A percentile compares a stretch with the other conserved stretches of the same genome.
Evolutionary conservation across 2,113 vertebrate genomes (phyloP).

Genomic region (Toxotes jaculatrix): DNA sequence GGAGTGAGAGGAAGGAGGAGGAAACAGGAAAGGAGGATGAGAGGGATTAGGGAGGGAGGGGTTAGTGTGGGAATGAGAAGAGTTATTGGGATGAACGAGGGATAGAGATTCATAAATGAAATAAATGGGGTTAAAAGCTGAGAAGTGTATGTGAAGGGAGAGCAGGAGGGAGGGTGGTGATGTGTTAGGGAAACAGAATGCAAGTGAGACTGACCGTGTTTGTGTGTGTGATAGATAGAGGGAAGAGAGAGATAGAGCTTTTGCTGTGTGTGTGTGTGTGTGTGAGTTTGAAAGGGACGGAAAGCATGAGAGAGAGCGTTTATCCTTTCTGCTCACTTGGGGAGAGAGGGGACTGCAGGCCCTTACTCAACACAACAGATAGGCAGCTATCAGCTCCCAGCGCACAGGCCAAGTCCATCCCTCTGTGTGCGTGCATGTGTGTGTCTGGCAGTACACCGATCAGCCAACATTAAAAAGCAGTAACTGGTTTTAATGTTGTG

Average conservation of each 20-base stretch:
- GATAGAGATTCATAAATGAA: conserved; percentile 54
- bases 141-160: conserved; percentile 34
- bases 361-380: conserved; percentile 60
- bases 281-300: conserved; percentile 40
- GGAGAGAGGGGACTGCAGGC: conserved; percentile 44
- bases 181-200: conserved; percentile 45
- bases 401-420: conserved; percentile 27
- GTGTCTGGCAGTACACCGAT: background rate
- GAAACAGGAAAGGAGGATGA: background rate
- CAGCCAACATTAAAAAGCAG: too few relatives aligned
- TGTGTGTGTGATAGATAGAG: conserved; percentile 36
- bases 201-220: conserved; percentile 27
- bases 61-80: conserved; percentile 20
- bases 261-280: conserved; percentile 28
- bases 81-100: conserved; percentile 26
- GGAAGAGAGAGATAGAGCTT: conserved; percentile 28
- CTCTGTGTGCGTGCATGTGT: background rate
- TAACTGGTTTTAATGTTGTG: too few relatives aligned
- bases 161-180: conserved; percentile 4
- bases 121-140: conserved; percentile 57
- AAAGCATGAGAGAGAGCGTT: conserved; percentile 60
- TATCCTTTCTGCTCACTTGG: conserved; percentile 66
- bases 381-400: conserved; percentile 66
- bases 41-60: background rate
- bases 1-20: background rate